Conservation (phyloP, 35 echinoderm and acorn worm genomes). For the Ophioderma brevispina region DNA sequence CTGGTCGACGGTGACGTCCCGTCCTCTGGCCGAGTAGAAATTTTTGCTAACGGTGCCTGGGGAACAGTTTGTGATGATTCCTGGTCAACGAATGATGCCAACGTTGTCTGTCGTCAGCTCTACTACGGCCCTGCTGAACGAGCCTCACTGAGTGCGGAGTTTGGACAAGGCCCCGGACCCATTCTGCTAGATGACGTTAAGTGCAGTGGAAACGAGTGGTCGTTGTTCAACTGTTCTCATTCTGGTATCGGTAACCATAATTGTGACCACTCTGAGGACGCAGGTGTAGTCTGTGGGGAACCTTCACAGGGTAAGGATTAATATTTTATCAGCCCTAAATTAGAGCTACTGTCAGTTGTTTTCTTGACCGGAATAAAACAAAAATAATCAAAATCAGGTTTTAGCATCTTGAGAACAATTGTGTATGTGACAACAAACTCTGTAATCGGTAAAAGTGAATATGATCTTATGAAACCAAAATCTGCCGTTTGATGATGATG, state of each 20-base stretch:
- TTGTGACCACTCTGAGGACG: constrained; percentile 63
- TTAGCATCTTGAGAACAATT: not conserved
- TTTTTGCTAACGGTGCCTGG: constrained; percentile 19
- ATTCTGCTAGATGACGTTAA: constrained; percentile 38
- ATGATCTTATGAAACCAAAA: no score
- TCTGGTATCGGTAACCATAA: constrained; percentile 35
- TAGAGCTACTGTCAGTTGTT: no score
- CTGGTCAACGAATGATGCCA: constrained; percentile 32
- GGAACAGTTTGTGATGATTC: constrained; percentile 35
- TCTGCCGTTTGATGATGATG: no score
- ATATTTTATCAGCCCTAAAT: no score
- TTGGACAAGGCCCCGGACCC: constrained; percentile 45
- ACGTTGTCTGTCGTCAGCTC: constrained; percentile 54
- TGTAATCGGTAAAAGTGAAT: no score
- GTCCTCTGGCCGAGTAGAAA: constrained; percentile 22
- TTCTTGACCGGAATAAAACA: not conserved
- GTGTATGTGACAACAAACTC: no score
- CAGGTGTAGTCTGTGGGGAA: constrained; percentile 38
- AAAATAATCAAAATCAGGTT: not conserved
- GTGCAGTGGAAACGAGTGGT: constrained; percentile 28
- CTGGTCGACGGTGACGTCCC: constrained; percentile 17
- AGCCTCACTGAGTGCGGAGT: not conserved
- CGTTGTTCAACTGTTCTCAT: constrained; percentile 32
- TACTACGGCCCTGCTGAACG: not conserved
- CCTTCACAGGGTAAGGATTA: not conserved